Percentiles rank a stretch among this genome's conserved stretches.
Conservation (phyloP, 2,888 invertebrate species). For the Callosobruchus maculatus region DNA sequence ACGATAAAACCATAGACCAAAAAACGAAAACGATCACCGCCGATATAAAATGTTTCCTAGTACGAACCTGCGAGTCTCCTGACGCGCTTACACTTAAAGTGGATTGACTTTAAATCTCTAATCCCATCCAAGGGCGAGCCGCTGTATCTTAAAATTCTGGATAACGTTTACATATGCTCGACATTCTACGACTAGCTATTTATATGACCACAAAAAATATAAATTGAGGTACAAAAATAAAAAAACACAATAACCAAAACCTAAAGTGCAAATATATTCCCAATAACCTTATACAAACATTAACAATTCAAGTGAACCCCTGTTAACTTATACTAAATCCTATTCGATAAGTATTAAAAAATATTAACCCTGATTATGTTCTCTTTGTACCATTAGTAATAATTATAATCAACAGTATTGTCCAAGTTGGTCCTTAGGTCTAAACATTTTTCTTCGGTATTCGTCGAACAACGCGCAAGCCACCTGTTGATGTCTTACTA, state of each 20-base stretch:
- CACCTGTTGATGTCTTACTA: conserved; percentile 30
- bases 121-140: too few relatives aligned
- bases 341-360: background rate
- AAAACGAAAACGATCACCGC: too few relatives aligned
- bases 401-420: background rate
- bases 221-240: too few relatives aligned
- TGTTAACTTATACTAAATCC: background rate
- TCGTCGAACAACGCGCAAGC: conserved; percentile 19
- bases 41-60: too few relatives aligned
- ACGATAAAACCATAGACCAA: too few relatives aligned
- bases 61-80: too few relatives aligned
- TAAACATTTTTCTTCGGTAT: background rate
- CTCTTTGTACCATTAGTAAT: background rate
- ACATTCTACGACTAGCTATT: too few relatives aligned
- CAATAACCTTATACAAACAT: background rate
- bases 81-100: too few relatives aligned
- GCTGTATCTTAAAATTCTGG: too few relatives aligned
- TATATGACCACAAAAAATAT: too few relatives aligned
- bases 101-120: too few relatives aligned
- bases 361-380: background rate
- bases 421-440: background rate
- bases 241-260: background rate
- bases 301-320: background rate
- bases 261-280: background rate
- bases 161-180: too few relatives aligned